These are phyloP conservation scores for Callinectes sapidus DNA, from an alignment of 2,888 invertebrate species.

Conservation along the genomic window DNA sequence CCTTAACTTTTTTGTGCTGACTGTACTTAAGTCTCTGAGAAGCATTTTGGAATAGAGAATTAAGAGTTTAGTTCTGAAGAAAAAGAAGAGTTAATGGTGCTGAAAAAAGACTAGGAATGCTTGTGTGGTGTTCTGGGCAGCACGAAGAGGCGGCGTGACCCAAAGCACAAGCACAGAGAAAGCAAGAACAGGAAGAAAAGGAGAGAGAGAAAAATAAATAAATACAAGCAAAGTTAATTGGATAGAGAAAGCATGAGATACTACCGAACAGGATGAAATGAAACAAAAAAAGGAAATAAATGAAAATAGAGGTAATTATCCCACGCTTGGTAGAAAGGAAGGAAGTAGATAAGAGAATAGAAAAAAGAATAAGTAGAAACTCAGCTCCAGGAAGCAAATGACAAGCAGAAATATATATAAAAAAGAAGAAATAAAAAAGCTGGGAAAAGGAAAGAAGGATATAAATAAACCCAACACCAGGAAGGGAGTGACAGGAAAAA, in stretches of 20 bases:
- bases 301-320: not conserved
- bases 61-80: too few species aligned
- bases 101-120: slow-evolving; percentile 5
- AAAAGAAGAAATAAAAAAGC: not conserved
- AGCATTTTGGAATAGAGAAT: too few species aligned
- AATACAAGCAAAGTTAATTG: not conserved
- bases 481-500: not conserved
- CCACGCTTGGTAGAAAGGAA: not conserved
- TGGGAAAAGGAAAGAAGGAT: not conserved
- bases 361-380: not conserved
- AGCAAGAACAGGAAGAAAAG: not conserved
- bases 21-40: too few species aligned
- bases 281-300: not conserved
- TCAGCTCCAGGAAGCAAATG: not conserved
- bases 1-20: too few species aligned
- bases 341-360: not conserved
- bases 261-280: not conserved
- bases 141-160: not conserved
- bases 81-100: too few species aligned
- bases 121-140: not conserved
- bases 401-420: not conserved
- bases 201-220: not conserved
- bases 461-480: not conserved
- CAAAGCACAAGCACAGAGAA: not conserved
- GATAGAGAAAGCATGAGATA: too few species aligned